Conservation (phyloP, 2,113 vertebrate genomes). For the Coracopsis vasa region DNA sequence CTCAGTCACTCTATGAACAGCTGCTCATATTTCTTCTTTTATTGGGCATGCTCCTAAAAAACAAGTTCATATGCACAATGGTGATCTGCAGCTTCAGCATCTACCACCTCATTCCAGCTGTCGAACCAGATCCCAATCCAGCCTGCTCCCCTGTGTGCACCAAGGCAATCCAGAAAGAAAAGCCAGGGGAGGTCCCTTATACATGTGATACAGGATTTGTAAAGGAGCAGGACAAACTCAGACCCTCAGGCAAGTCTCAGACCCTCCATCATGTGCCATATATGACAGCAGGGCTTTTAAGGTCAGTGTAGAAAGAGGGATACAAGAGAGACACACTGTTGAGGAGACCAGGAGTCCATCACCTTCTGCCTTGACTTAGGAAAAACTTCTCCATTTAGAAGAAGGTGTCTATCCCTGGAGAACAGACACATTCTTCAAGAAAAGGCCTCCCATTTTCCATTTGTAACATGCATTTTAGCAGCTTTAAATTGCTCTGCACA, state of each 20-base stretch:
- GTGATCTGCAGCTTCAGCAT: neutral
- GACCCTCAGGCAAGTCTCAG: no score
- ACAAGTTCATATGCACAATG: neutral
- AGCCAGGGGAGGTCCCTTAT: fast-evolving
- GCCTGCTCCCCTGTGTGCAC: neutral
- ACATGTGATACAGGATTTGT: fast-evolving
- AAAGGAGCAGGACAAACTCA: neutral
- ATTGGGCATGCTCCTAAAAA: neutral
- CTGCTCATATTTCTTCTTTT: neutral
- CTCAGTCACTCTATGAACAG: neutral
- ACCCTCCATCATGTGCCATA: fast-evolving
- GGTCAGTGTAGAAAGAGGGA: neutral
- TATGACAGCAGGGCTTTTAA: neutral
- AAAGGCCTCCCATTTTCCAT: neutral
- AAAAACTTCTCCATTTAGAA: neutral
- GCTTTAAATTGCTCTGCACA: conserved; percentile 37
- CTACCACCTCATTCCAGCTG: neutral
- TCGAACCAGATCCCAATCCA: neutral
- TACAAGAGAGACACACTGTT: neutral
- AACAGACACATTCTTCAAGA: neutral
- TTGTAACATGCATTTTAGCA: conserved; percentile 22
- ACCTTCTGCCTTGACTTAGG: neutral
- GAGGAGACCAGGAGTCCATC: neutral
- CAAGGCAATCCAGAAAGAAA: neutral
- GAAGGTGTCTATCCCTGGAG: neutral